A percentile compares a stretch with the other conserved stretches of the same genome.
Conservation (phyloP, 2,797 vertebrate species). For the Sebastes itinus region DNA sequence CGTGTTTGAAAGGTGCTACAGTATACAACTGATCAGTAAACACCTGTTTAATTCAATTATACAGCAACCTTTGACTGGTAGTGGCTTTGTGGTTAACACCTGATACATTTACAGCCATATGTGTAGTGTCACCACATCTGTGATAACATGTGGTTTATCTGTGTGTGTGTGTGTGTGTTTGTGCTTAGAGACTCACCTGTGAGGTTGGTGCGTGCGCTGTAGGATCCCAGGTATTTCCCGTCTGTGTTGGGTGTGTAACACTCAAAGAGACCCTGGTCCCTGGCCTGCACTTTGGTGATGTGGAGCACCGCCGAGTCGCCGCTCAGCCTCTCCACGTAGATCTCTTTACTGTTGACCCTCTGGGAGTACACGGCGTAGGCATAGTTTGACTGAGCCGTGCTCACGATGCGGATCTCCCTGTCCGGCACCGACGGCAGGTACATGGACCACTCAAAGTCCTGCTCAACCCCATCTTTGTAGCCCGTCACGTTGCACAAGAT, state of each 20-base stretch:
- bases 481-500: conserved; percentile 90
- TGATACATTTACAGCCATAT: not conserved
- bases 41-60: not conserved
- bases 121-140: not conserved
- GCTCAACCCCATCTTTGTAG: conserved; percentile 83
- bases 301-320: conserved; percentile 87
- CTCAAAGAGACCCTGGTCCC: conserved; percentile 90
- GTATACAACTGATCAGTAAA: not conserved
- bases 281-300: conserved; percentile 86
- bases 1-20: not conserved
- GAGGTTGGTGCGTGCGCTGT: conserved; percentile 87
- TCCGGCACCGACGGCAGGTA: conserved; percentile 80
- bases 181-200: conserved; percentile 80
- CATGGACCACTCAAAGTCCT: conserved; percentile 94
- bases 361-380: conserved; percentile 85
- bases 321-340: conserved; percentile 88
- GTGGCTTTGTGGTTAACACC: not conserved
- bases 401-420: conserved; percentile 89
- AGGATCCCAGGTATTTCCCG: conserved; percentile 83
- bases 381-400: conserved; percentile 87
- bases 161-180: not conserved
- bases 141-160: not conserved
- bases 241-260: conserved; percentile 93
- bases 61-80: not conserved
- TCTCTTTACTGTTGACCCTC: conserved; percentile 83